Evolutionary conservation across 2,113 vertebrate genomes (phyloP).

Genomic region (Leptobrachium leishanense): DNA sequence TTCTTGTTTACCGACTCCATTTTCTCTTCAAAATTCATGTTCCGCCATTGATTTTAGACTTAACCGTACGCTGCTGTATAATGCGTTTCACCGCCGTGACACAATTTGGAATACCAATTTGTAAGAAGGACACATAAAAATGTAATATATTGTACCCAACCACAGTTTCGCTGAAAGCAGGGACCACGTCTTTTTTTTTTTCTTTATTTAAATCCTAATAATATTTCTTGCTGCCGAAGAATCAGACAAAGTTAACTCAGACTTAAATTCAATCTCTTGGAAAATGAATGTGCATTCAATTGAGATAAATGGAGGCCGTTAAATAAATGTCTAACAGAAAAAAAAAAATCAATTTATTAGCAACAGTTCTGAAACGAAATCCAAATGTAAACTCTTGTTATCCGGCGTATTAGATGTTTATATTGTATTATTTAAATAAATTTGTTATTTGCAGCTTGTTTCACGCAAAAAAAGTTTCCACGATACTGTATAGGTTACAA

Average conservation of each 20-base stretch:
- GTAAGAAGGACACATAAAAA: constrained; percentile 40
- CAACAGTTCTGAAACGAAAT: constrained; percentile 38
- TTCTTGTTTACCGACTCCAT: constrained; percentile 39
- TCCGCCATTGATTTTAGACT: constrained; percentile 44
- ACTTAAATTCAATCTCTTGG: constrained; percentile 42
- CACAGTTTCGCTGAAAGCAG: constrained; percentile 28
- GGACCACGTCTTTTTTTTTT: constrained; percentile 2
- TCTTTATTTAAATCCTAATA: neutral
- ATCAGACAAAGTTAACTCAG: constrained; percentile 38
- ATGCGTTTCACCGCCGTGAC: constrained; percentile 32
- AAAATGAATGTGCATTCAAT: constrained; percentile 48
- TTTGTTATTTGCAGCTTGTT: constrained; percentile 27
- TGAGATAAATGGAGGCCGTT: constrained; percentile 45
- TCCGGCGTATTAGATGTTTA: constrained; percentile 40
- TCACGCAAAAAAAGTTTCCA: neutral
- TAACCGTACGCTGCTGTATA: constrained; percentile 26
- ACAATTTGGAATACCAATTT: constrained; percentile 49
- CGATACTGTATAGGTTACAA: neutral
- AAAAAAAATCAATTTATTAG: constrained; percentile 50
- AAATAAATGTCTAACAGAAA: constrained; percentile 39
- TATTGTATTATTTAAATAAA: constrained; percentile 34
- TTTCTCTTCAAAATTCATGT: constrained; percentile 46
- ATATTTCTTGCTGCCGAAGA: constrained; percentile 16
- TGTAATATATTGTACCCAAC: constrained; percentile 39
- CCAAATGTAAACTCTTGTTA: constrained; percentile 41